Evolutionary conservation across 2,113 vertebrate genomes (phyloP).

Genomic region (cat (Felis catus)): F.catus_Fca126_mat1.0 CM031414.1:132734001-132734500

Average conservation of each 20-base stretch:
- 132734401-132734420: neutral
- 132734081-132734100: fast-evolving
- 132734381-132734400: neutral
- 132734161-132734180: fast-evolving
- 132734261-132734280: neutral
- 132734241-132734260: too few relatives aligned
- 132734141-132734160: neutral
- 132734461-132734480: too few relatives aligned
- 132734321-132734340: neutral
- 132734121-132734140: neutral
- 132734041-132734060: fast-evolving
- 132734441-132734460: neutral
- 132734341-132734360: neutral
- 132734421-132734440: fast-evolving
- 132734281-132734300: too few relatives aligned
- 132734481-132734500: fast-evolving
- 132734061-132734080: neutral
- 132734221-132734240: neutral
- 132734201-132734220: neutral
- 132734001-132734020: fast-evolving
- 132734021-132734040: neutral
- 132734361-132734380: neutral
- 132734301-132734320: neutral
- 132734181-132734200: neutral
- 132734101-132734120: neutral